phyloP scores from a whole-genome alignment of 1,140 invertebrate species.

The Drosophila fuyamai region DNA sequence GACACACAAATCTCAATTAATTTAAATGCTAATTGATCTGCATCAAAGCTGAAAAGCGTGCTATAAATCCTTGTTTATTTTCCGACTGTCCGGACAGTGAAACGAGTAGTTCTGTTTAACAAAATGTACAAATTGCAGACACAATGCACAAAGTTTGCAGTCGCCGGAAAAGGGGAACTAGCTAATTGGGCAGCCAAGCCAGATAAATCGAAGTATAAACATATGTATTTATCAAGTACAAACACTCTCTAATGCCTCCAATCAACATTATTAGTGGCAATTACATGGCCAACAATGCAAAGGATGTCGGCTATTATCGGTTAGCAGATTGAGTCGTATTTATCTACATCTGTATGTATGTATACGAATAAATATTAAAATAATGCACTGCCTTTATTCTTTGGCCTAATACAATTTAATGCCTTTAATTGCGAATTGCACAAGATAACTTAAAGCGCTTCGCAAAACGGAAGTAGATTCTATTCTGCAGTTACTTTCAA shows the following conservation, averaged over 20 bases:
- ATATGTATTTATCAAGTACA: slow-evolving; percentile 14
- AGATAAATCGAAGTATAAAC: slow-evolving; percentile 1
- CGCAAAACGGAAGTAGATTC: slow-evolving; percentile 20
- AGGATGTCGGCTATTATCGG: slow-evolving; percentile 32
- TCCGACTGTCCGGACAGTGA: background rate
- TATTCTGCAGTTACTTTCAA: slow-evolving; percentile 2
- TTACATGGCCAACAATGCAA: slow-evolving; percentile 26
- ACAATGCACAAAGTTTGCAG: background rate
- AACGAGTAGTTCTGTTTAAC: background rate
- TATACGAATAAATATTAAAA: slow-evolving; percentile 33
- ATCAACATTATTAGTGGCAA: slow-evolving; percentile 45
- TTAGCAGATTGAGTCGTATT: slow-evolving; percentile 4
- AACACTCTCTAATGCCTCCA: slow-evolving; percentile 44
- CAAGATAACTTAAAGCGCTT: slow-evolving; percentile 12
- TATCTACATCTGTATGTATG: background rate
- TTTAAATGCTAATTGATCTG: slow-evolving; percentile 28
- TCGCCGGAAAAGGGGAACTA: slow-evolving; percentile 6
- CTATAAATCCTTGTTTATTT: slow-evolving; percentile 19
- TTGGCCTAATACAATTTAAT: slow-evolving; percentile 30
- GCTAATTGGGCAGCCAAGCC: slow-evolving; percentile 23
- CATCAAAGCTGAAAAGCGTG: slow-evolving; percentile 19
- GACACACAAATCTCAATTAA: slow-evolving; percentile 28
- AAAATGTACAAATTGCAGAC: slow-evolving; percentile 3
- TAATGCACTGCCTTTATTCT: slow-evolving; percentile 8
- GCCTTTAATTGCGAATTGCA: slow-evolving; percentile 21